These are phyloP conservation scores for Varanus komodoensis DNA, from an alignment of 2,113 vertebrate species.

Conservation along the genomic window DNA sequence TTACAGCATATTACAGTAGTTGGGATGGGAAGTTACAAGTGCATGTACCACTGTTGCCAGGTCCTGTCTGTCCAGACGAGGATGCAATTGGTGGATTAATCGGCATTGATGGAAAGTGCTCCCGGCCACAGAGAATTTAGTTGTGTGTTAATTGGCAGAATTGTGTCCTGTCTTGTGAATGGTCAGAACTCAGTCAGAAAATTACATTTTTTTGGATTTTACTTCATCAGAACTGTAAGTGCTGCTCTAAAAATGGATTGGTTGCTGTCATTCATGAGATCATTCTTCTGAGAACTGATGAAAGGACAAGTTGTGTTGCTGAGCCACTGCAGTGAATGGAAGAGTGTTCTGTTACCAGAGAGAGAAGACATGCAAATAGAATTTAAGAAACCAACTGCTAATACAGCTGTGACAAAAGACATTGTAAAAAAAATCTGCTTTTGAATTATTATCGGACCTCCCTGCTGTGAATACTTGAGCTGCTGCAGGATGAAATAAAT, in stretches of 20 bases:
- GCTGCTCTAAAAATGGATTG: not conserved
- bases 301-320: slow-evolving; percentile 27
- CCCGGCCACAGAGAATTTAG: not conserved
- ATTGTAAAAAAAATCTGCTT: slow-evolving; percentile 57
- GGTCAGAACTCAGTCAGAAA: not conserved
- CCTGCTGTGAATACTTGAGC: slow-evolving; percentile 62
- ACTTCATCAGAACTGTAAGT: not conserved
- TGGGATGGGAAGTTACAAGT: too few relatives aligned
- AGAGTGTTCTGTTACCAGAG: slow-evolving; percentile 54
- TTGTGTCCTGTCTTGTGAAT: not conserved
- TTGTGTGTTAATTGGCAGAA: not conserved
- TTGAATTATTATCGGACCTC: slow-evolving; percentile 69
- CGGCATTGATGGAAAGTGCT: too few relatives aligned
- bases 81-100: too few relatives aligned
- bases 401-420: slow-evolving; percentile 69
- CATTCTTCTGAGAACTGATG: slow-evolving; percentile 16
- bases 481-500: slow-evolving; percentile 71
- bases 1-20: too few relatives aligned
- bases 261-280: slow-evolving; percentile 17
- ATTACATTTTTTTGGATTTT: slow-evolving; percentile 4
- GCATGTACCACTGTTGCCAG: too few relatives aligned
- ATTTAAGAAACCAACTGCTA: slow-evolving; percentile 57
- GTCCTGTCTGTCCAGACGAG: too few relatives aligned
- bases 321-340: slow-evolving; percentile 46
- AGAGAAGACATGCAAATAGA: slow-evolving; percentile 56